Evolutionary conservation across 23 tunicate genomes (phyloP).

Genomic region (Ciona savignyi): DNA sequence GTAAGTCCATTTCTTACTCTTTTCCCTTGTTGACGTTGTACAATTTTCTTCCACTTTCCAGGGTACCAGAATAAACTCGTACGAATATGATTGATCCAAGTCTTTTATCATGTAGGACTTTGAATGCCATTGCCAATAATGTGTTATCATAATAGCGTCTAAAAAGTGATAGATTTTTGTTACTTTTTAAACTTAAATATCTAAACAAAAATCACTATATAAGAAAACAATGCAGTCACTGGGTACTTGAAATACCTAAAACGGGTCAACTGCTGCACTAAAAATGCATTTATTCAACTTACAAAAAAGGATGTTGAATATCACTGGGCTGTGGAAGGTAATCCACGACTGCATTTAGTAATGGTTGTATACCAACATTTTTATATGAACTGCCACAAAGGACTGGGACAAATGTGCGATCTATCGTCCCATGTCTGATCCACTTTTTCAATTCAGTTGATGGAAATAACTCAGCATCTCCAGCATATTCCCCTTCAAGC

Average conservation of each 20-base stretch:
- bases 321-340: conserved; percentile 56
- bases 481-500: conserved; percentile 37
- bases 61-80: conserved; percentile 61
- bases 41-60: conserved; percentile 17
- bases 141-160: conserved; percentile 27
- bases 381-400: conserved; percentile 74
- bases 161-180: background rate
- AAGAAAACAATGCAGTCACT: background rate
- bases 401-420: conserved; percentile 38
- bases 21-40: conserved; percentile 59
- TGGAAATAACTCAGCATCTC: conserved; percentile 21
- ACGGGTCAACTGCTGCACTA: background rate
- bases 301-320: conserved; percentile 45
- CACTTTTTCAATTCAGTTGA: conserved; percentile 14
- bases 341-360: conserved; percentile 60
- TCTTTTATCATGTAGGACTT: conserved; percentile 54
- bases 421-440: conserved; percentile 34
- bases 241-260: background rate
- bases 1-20: no score
- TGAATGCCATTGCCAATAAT: conserved; percentile 67
- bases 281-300: background rate
- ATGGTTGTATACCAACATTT: conserved; percentile 58
- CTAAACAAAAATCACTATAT: background rate
- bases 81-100: conserved; percentile 62
- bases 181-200: background rate